Evolutionary conservation across 1,140 invertebrate species (phyloP).

Genomic region (Melanaphis sacchari): DNA sequence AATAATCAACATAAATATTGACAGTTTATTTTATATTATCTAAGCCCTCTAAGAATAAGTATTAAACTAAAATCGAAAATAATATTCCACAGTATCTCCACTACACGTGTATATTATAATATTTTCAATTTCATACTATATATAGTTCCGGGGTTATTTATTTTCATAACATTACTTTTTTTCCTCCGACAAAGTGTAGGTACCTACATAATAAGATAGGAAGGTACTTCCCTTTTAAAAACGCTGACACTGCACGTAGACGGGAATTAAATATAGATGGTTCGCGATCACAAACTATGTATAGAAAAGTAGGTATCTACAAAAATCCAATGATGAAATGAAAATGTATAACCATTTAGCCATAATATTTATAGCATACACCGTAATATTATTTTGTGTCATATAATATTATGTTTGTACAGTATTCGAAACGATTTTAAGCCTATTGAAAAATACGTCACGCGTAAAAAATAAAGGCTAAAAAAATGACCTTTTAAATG

Average conservation of each 20-base stretch:
- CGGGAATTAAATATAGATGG: neutral
- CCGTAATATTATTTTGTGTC: neutral
- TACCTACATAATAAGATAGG: neutral
- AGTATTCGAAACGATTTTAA: neutral
- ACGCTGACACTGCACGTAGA: neutral
- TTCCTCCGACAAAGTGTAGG: neutral
- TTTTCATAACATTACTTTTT: neutral
- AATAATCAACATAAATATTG: neutral
- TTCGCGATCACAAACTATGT: neutral
- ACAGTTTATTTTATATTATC: neutral
- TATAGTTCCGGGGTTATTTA: neutral
- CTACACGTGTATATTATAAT: neutral
- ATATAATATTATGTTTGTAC: neutral
- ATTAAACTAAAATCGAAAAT: neutral
- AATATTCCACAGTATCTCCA: neutral
- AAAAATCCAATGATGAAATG: neutral
- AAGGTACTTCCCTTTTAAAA: neutral
- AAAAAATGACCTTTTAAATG: neutral
- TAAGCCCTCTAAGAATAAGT: neutral
- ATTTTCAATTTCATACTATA: neutral
- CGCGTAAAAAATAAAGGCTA: neutral
- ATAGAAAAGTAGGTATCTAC: neutral
- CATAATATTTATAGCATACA: neutral
- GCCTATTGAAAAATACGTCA: neutral
- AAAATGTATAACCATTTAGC: neutral